A percentile compares a stretch with the other conserved stretches of the same genome.
Conservation (phyloP, 2,888 invertebrate genomes). For the Proisotoma minuta region DNA sequence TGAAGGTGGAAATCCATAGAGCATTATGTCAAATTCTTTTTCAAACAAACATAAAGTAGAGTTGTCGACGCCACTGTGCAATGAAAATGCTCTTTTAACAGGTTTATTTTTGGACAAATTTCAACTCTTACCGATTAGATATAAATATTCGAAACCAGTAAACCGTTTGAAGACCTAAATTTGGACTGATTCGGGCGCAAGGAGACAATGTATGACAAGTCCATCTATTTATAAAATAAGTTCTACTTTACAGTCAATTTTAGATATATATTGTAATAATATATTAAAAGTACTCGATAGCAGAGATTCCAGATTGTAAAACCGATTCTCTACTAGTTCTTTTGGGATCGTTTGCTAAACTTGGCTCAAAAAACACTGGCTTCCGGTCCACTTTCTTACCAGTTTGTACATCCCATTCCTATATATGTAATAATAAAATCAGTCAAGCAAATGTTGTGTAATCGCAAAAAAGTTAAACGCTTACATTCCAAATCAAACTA, state of each 20-base stretch:
- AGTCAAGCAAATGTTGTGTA: neutral
- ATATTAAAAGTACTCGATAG: conserved; percentile 19
- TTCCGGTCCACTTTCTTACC: conserved; percentile 20
- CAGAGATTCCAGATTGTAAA: conserved; percentile 28
- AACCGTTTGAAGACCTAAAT: conserved; percentile 18
- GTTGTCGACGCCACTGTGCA: conserved; percentile 25
- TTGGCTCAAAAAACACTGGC: neutral
- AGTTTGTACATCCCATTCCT: conserved; percentile 32
- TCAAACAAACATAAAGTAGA: conserved; percentile 38
- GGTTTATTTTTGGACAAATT: neutral
- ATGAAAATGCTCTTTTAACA: neutral
- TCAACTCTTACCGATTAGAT: conserved; percentile 31
- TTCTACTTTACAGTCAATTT: neutral
- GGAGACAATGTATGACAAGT: conserved; percentile 36
- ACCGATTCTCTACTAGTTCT: conserved; percentile 24
- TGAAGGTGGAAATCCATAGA: conserved; percentile 40
- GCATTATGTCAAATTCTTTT: conserved; percentile 34
- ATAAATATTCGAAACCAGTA: conserved; percentile 32
- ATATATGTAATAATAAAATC: neutral
- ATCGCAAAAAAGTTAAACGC: neutral
- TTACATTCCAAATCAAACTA: conserved; percentile 39
- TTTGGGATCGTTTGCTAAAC: neutral
- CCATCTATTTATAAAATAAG: conserved; percentile 26
- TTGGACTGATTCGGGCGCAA: conserved; percentile 36
- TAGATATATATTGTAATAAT: neutral